These are phyloP conservation scores for Hesperia comma DNA, from an alignment of 2,888 invertebrate species.

Conservation along the genomic window DNA sequence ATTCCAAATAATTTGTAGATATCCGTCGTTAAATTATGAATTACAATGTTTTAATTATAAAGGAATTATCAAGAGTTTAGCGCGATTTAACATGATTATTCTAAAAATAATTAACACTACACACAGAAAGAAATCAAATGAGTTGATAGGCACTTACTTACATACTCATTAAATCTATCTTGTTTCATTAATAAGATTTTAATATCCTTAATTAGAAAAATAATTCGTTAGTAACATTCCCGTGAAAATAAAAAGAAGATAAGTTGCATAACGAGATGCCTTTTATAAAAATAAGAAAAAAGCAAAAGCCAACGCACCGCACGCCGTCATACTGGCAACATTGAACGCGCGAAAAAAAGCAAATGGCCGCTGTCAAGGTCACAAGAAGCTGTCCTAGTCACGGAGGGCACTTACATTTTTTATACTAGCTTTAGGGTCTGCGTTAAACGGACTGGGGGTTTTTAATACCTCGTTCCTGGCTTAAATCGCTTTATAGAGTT, in stretches of 20 bases:
- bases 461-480: conserved; percentile 48
- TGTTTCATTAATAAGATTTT: conserved; percentile 2
- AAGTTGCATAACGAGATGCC: conserved; percentile 74
- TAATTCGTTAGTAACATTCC: conserved; percentile 48
- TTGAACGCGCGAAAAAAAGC: conserved; percentile 79
- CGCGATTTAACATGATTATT: too few species aligned
- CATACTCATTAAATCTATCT: too few species aligned
- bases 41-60: too few species aligned
- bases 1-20: too few species aligned
- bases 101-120: too few species aligned
- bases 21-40: too few species aligned
- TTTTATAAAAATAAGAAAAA: conserved; percentile 64
- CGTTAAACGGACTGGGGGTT: conserved; percentile 55
- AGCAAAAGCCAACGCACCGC: conserved; percentile 67
- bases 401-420: conserved; percentile 80
- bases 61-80: too few species aligned
- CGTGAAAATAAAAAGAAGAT: conserved; percentile 46
- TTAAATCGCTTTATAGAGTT: conserved; percentile 41
- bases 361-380: conserved; percentile 81
- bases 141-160: too few species aligned
- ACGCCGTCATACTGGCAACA: conserved; percentile 77
- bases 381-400: conserved; percentile 81
- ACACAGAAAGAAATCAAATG: too few species aligned
- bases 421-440: conserved; percentile 62
- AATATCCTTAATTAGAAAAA: conserved; percentile 40